Evolutionary conservation across 2,113 vertebrate species (phyloP).

Genomic region (Grammomys dolichurus): DNA sequence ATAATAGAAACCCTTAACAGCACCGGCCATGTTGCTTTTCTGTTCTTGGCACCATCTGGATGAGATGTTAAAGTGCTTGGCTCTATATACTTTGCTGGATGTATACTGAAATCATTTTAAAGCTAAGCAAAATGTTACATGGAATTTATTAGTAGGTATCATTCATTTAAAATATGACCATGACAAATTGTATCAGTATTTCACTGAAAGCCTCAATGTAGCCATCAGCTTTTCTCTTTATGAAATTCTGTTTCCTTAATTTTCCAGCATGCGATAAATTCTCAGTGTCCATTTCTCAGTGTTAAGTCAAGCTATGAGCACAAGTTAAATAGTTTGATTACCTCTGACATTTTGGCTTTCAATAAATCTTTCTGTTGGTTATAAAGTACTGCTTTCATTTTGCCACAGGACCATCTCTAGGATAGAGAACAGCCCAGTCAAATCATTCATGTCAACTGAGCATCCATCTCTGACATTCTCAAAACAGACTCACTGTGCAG

Average conservation of each 20-base stretch:
- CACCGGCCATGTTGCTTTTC: not conserved
- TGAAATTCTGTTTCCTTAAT: slow-evolving; percentile 54
- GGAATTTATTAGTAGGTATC: not conserved
- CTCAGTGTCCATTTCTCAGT: slow-evolving; percentile 51
- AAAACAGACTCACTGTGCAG: slow-evolving; percentile 61
- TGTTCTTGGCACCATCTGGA: not conserved
- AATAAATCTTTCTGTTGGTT: slow-evolving; percentile 67
- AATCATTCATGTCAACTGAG: slow-evolving; percentile 77
- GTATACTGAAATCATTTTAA: not conserved
- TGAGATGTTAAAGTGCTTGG: not conserved
- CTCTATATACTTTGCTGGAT: not conserved
- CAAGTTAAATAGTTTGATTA: slow-evolving; percentile 76
- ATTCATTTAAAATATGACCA: slow-evolving; percentile 35
- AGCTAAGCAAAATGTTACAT: not conserved
- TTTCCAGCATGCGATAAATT: slow-evolving; percentile 63
- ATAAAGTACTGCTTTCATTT: slow-evolving; percentile 61
- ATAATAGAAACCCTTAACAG: not conserved
- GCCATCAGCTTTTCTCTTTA: slow-evolving; percentile 19
- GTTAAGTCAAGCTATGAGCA: slow-evolving; percentile 54
- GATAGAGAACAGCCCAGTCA: slow-evolving; percentile 58
- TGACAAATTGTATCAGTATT: slow-evolving; percentile 15
- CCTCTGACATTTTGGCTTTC: slow-evolving; percentile 70
- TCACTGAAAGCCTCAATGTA: not conserved
- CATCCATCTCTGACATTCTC: slow-evolving; percentile 67
- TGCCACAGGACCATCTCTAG: slow-evolving; percentile 29